Base-by-base conservation (phyloP, 2,888 invertebrate genomes). In the Cerastoderma edule region DNA sequence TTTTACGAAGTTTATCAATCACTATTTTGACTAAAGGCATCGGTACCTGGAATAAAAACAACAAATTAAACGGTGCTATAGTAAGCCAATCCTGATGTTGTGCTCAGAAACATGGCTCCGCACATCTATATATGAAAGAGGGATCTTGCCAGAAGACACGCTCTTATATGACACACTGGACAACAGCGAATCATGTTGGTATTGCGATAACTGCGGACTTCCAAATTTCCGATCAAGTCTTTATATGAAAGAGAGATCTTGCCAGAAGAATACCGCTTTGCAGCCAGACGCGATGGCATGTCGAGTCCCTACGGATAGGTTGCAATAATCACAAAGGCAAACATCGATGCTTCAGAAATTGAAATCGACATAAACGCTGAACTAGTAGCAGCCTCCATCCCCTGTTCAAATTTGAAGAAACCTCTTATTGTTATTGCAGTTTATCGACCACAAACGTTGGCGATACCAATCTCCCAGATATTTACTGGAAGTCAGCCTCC, bases 161-260 rank as follows among this genome's bases (percentile, higher is more conserved):
- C n/a, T n/a, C n/a, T n/a, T n/a, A n/a, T n/a, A n/a, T n/a, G n/a
- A n/a, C n/a, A n/a, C n/a, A n/a, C n/a, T n/a, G n/a, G n/a, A n/a
- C n/a, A 57, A 57, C 19, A 69, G 39, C 44, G 69, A 57, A 19
- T 27, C 44, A 24, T 22, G 54, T 16, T 69, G 69, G 60, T 60
- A 69, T 28, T 69, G 69, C 60, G 57, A 60, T 44, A 39, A 60
- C n/a, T 69, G 69, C 24, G 69, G 69, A 16, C 33, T 69, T 2
- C 69, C 69, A 13, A 53, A 69, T 1, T 69, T 69, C 48, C 39
- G 60, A 30, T 44, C 69, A 10, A 69, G 60, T 48, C 56, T 69
- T 13, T 68, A 1, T 28, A 16, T 30, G 69, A 48, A 32, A 54
- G 69, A 48, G 57, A 67, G 22, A 39, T 67, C 10, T 32, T 67